These are phyloP conservation scores for Rosalia funebris DNA, from an alignment of 2,888 invertebrate species.

Conservation along the genomic window DNA sequence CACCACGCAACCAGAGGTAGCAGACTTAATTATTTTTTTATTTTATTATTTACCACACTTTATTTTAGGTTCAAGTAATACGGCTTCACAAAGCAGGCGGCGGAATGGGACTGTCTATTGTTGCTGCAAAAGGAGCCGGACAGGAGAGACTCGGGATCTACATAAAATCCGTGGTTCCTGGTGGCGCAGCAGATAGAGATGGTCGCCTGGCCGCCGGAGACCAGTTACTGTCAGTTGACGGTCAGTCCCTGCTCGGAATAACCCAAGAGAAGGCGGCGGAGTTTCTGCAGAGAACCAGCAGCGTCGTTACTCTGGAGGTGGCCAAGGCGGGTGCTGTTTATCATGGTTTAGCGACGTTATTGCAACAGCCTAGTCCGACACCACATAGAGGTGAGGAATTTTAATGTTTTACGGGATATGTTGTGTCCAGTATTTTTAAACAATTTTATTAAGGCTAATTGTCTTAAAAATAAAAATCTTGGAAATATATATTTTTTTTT, in stretches of 20 bases:
- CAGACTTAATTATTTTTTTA: background rate
- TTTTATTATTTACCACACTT: too few relatives aligned
- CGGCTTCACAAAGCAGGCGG: conserved; percentile 93
- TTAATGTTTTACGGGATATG: too few relatives aligned
- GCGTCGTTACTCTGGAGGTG: conserved; percentile 92
- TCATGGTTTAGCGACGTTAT: conserved; percentile 92
- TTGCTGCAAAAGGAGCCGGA: conserved; percentile 84
- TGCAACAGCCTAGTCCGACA: conserved; percentile 90
- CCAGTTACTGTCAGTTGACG: conserved; percentile 96
- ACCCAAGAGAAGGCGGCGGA: conserved; percentile 93
- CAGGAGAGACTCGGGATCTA: conserved; percentile 87
- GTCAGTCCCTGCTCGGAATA: conserved; percentile 80
- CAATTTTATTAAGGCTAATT: too few relatives aligned
- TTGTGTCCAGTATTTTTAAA: too few relatives aligned
- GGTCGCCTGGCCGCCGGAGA: conserved; percentile 96
- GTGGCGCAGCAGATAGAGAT: conserved; percentile 91
- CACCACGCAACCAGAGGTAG: conserved; percentile 62
- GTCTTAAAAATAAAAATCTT: too few relatives aligned
- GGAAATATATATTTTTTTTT: too few relatives aligned
- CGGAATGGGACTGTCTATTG: conserved; percentile 98
- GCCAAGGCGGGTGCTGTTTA: conserved; percentile 98
- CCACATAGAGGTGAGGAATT: conserved; percentile 78
- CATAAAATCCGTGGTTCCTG: conserved; percentile 97
- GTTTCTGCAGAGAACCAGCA: conserved; percentile 92
- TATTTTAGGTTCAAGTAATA: conserved; percentile 75